Base-by-base conservation (phyloP, 2,113 vertebrate species). In the Macquaria australasica region DNA sequence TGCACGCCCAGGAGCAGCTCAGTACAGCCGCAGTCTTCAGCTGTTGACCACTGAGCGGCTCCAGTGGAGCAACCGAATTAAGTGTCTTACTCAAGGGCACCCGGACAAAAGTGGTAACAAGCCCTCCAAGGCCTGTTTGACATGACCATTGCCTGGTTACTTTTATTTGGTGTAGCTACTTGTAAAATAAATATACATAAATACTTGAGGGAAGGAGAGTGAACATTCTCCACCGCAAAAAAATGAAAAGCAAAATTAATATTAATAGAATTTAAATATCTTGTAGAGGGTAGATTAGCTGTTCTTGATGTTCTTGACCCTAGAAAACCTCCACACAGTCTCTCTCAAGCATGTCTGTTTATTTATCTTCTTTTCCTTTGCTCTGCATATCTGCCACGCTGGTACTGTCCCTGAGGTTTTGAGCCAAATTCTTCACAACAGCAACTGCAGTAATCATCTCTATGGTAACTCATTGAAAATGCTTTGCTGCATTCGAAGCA, bases 391-490 rank as follows among this genome's bases (percentile, higher is more conserved):
- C 83, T 86, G 51, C 64, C 81, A 73, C 68, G 58, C 66, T 84
- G 43, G 10, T 81, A 72, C 60, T 73, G 23, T 89, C 84, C 75
- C 89, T 53, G 39, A 86, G 82, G 84, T 87, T 85, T 85, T 70
- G 68, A 87, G 82, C 37, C 67, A 63, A 55, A 66, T 87, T 87
- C 66, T 82, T 79, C 72, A 82, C 51, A 87, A 84, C 82, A 74
- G 78, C 69, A 67, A 85, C 81, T 89, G 82, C 83, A 85, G 89
- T 93, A 85, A 91, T 93, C 86, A 91, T 87, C 71, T 83, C 90
- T 82, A 87, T 90, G 84, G 86, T 78, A 89, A 92, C 83, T 78
- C 73, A n/a, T 50, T 68, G 72, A 50, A 79, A 89, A 89, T 81
- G 62, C 71, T 85, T 89, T 88, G 77, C 84, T 63, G 88, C 73